Evolutionary conservation across 2,113 vertebrate species (phyloP).

Genomic region (Petromus typicus): DNA sequence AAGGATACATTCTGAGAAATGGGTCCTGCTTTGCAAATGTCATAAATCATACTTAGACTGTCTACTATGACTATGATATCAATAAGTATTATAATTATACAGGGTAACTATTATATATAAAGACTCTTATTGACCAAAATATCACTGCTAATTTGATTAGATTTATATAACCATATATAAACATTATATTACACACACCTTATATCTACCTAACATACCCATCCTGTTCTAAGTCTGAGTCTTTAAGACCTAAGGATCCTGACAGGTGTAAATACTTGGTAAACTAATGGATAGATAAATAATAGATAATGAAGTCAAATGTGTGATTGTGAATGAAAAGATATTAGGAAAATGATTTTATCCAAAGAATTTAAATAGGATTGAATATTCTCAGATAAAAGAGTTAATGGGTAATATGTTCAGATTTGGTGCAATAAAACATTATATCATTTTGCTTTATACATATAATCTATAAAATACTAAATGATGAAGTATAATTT

Average conservation of each 20-base stretch:
- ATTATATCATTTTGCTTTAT: background rate
- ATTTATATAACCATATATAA: background rate
- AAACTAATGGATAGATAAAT: background rate
- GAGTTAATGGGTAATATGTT: background rate
- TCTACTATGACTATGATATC: too few species aligned
- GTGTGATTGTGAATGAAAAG: background rate
- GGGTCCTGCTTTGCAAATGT: background rate
- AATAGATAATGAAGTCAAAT: slow-evolving; percentile 13
- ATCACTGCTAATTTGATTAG: background rate
- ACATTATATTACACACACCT: background rate
- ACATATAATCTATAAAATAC: slow-evolving; percentile 8
- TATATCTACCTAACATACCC: background rate
- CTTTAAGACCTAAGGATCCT: background rate
- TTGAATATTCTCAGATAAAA: background rate
- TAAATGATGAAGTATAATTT: background rate
- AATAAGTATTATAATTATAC: background rate
- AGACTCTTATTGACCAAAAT: background rate
- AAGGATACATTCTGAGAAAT: background rate
- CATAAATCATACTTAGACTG: background rate
- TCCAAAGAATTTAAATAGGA: background rate
- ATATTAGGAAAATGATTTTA: background rate
- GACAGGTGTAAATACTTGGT: slow-evolving; percentile 12
- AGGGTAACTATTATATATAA: background rate
- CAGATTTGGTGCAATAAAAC: background rate
- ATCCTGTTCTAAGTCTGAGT: background rate